phyloP scores from a whole-genome alignment of 2,888 invertebrate species.

The Epinotia bilunana region DNA sequence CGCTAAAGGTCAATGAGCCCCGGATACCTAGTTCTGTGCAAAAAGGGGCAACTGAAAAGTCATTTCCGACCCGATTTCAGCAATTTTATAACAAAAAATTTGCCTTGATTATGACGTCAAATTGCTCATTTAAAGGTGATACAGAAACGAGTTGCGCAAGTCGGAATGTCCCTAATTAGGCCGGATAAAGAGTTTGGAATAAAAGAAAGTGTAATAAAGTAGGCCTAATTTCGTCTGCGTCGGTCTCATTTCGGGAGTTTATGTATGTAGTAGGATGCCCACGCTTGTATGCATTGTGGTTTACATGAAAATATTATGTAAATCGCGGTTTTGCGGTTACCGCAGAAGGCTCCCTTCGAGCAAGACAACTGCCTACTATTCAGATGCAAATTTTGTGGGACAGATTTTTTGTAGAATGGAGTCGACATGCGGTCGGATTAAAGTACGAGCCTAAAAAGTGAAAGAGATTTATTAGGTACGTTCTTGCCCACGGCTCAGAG shows the following conservation, averaged over 20 bases:
- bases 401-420: conserved; percentile 69
- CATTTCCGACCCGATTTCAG: conserved; percentile 64
- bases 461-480: conserved; percentile 39
- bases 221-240: conserved; percentile 12
- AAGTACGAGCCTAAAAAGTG: conserved; percentile 34
- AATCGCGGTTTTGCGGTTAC: conserved; percentile 60
- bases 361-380: conserved; percentile 63
- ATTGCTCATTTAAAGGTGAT: conserved; percentile 67
- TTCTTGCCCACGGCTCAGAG: conserved; percentile 23
- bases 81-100: conserved; percentile 65
- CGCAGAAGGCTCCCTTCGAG: conserved; percentile 60
- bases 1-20: conserved; percentile 69
- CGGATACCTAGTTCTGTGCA: conserved; percentile 68
- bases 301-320: conserved; percentile 71
- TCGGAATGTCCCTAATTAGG: conserved; percentile 26
- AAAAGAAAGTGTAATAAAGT: conserved; percentile 16
- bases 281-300: conserved; percentile 56
- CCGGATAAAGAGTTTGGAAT: conserved; percentile 20
- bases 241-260: conserved; percentile 24
- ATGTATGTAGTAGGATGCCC: conserved; percentile 42
- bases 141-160: conserved; percentile 45
- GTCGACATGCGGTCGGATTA: conserved; percentile 50
- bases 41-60: conserved; percentile 70
- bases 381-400: conserved; percentile 68
- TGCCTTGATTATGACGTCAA: conserved; percentile 67